phyloP scores from a whole-genome alignment of 2,797 vertebrate species.

The Helostoma temminkii region DNA sequence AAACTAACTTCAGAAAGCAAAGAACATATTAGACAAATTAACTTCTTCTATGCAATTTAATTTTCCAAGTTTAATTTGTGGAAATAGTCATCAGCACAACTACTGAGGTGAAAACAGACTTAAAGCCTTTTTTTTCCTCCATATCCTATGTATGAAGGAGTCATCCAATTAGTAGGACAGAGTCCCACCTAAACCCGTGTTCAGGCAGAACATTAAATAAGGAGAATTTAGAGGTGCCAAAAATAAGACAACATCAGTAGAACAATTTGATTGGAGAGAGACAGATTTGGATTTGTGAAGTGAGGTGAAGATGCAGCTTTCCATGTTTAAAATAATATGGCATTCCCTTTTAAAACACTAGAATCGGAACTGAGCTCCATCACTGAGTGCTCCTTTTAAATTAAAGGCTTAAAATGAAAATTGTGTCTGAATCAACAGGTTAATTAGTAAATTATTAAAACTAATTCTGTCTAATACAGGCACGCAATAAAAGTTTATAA shows the following conservation, averaged over 20 bases:
- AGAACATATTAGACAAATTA: slow-evolving; percentile 48
- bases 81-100: slow-evolving; percentile 69
- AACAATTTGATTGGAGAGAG: background rate
- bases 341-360: background rate
- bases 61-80: slow-evolving; percentile 58
- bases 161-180: slow-evolving; percentile 47
- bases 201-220: slow-evolving; percentile 14
- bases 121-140: slow-evolving; percentile 62
- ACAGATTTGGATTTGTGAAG: background rate
- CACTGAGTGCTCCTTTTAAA: background rate
- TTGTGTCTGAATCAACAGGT: background rate
- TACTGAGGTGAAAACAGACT: slow-evolving; percentile 67
- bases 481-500: background rate
- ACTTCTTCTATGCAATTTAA: slow-evolving; percentile 36
- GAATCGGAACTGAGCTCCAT: background rate
- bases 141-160: slow-evolving; percentile 65
- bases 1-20: slow-evolving; percentile 36
- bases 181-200: slow-evolving; percentile 13
- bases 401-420: background rate
- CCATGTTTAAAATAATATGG: background rate
- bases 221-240: slow-evolving; percentile 8
- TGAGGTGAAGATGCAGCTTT: background rate
- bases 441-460: background rate
- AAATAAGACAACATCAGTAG: background rate
- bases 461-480: background rate